Base-by-base conservation (phyloP, 2,797 vertebrate species). In the Naso thynnoides region DNA sequence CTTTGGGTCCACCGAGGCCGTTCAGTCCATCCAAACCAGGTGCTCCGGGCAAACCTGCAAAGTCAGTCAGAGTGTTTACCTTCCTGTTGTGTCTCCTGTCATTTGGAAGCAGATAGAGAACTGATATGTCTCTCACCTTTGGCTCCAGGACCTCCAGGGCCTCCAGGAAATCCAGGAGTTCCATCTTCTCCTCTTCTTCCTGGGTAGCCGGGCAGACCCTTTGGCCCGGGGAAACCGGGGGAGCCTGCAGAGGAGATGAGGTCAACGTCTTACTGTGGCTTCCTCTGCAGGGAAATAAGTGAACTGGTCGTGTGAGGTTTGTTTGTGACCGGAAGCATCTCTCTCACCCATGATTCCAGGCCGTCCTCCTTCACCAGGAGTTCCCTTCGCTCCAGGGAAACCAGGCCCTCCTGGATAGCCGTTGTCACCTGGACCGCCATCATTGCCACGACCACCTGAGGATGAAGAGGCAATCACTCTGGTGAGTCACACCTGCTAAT, bases 11-110 rank as follows among this genome's bases (percentile, higher is more conserved):
- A 59, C 85, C 94, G 64, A 99, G 95, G 33, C 97, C 98, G 82
- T 99, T 97, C 5, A 99, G 94, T 86, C 97, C 97, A 76, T 93
- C 94, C 84, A 99, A 92, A 71, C 98, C 98, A 42, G 95, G 93
- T 42, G 92, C 54, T 69, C 98, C 98, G n/a, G 89, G 39, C 58
- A 95, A 95, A 73, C 98, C 98, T 99, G 75, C 55, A 76, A 67
- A 52, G 38, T 50, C 44, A 73, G 21, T n/a, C 6, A 33, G 31
- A 62, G 1, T 41, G 1, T 3, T 3, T 48, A 7, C 5, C 11
- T 6, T 1, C 11, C 11, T 47, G 10, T 2, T 70, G 11, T 9
- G 26, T 47, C 23, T 60, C 1, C 0, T 16, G n/a, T 24, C 9
- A 26, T 48, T 27, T 42, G 2, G 16, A 68, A 55, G 60, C 21